Percentiles rank a stretch among this genome's conserved stretches.
phyloP scores from a whole-genome alignment of 2,797 vertebrate species.

The Rhinatrema bivittatum region DNA sequence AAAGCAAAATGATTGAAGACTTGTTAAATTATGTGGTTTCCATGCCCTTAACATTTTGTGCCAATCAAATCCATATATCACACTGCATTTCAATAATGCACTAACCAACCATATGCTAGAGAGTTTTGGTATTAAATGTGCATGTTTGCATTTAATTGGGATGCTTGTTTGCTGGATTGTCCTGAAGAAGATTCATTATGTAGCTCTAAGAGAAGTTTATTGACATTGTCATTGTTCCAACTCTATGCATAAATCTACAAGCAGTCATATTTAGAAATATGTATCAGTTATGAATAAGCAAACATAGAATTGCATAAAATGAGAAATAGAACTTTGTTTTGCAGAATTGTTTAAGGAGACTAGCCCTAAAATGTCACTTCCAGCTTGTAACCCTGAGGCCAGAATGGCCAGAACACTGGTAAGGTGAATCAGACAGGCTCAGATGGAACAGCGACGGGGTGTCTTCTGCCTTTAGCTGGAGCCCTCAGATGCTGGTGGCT shows the following conservation, averaged over 20 bases:
- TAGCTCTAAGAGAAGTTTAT: no score
- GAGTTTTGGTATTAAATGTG: slow-evolving; percentile 13
- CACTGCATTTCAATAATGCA: neutral
- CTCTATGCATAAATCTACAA: slow-evolving; percentile 21
- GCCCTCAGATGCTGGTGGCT: no score
- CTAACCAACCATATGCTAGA: slow-evolving; percentile 20
- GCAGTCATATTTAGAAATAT: slow-evolving; percentile 12
- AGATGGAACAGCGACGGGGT: no score
- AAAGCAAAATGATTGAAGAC: neutral
- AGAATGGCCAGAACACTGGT: no score
- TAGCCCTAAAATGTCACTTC: no score
- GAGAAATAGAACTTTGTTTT: no score
- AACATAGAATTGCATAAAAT: slow-evolving; percentile 14
- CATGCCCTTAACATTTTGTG: no score
- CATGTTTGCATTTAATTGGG: slow-evolving; percentile 26
- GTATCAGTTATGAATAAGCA: slow-evolving; percentile 15
- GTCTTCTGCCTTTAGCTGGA: no score
- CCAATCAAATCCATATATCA: slow-evolving; percentile 2
- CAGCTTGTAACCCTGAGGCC: no score
- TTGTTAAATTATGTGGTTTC: no score
- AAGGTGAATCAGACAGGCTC: no score
- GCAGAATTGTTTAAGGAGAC: no score
- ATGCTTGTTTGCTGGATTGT: slow-evolving; percentile 10
- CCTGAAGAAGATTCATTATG: slow-evolving; percentile 25
- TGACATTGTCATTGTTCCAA: slow-evolving; percentile 25